Evolutionary conservation across 2,888 invertebrate genomes (phyloP).

Genomic region (Nephrotoma appendiculata): DNA sequence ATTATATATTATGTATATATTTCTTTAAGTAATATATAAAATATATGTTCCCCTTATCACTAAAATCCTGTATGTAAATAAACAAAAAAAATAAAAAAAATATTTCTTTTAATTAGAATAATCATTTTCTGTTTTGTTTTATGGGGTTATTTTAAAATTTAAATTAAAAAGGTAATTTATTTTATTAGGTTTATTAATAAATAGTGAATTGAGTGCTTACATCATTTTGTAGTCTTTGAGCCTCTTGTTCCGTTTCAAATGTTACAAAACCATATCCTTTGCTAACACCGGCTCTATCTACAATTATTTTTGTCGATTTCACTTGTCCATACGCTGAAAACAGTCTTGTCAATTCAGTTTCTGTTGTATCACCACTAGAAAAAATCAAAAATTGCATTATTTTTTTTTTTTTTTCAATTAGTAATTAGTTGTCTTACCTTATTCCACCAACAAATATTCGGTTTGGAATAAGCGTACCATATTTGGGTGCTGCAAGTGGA

Average conservation of each 20-base stretch:
- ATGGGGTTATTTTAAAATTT: not conserved
- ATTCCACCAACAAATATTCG: conserved; percentile 95
- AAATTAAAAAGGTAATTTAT: not conserved
- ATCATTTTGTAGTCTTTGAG: conserved; percentile 55
- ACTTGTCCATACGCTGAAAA: conserved; percentile 84
- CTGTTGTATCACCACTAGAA: conserved; percentile 64
- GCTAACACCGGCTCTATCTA: conserved; percentile 86
- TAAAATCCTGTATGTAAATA: conserved; percentile 3
- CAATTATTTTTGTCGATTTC: conserved; percentile 87
- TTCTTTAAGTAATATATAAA: not conserved
- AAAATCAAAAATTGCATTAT: not conserved
- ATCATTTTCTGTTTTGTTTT: not conserved
- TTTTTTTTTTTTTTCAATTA: not conserved
- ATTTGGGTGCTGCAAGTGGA: conserved; percentile 39
- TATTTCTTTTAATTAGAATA: not conserved
- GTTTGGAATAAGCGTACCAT: conserved; percentile 82
- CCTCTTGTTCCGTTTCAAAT: conserved; percentile 78
- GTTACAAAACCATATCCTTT: conserved; percentile 65
- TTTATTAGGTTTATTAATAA: not conserved
- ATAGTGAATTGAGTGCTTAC: conserved; percentile 30
- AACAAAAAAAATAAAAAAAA: not conserved
- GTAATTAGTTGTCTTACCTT: conserved; percentile 32
- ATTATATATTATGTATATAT: not conserved
- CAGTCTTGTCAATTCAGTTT: conserved; percentile 78
- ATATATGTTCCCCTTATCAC: not conserved